A percentile compares a stretch with the other conserved stretches of the same genome.
Evolutionary conservation across 2,797 vertebrate species (phyloP).

Genomic region (Threskiornis aethiopicus): DNA sequence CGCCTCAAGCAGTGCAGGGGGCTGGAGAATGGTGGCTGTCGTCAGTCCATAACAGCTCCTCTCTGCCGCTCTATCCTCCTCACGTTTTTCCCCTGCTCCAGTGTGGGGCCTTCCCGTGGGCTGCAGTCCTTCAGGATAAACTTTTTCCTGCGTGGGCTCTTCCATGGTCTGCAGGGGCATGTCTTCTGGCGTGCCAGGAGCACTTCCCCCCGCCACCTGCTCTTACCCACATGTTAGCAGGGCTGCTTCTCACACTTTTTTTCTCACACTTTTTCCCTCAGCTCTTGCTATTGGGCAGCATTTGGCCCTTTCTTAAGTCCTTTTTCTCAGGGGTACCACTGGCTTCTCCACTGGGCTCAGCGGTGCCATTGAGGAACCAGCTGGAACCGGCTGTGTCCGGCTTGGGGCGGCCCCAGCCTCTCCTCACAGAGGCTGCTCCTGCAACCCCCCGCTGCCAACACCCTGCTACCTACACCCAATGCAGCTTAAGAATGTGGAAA

Average conservation of each 20-base stretch:
- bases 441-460: neutral
- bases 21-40: neutral
- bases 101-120: neutral
- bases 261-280: neutral
- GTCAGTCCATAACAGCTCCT: neutral
- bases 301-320: neutral
- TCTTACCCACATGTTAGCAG: neutral
- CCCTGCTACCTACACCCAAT: neutral
- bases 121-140: neutral
- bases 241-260: neutral
- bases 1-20: accelerated
- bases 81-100: neutral
- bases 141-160: neutral
- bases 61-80: neutral
- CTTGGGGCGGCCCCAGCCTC: accelerated
- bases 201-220: neutral
- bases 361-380: neutral
- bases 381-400: neutral
- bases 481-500: neutral
- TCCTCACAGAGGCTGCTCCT: neutral
- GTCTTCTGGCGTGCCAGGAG: neutral
- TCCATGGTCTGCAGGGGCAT: neutral
- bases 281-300: neutral
- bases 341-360: neutral
- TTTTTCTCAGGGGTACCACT: neutral